A percentile compares a stretch with the other conserved stretches of the same genome.
Conservation (phyloP, 2,113 vertebrate genomes). For the Silurus asotus region DNA sequence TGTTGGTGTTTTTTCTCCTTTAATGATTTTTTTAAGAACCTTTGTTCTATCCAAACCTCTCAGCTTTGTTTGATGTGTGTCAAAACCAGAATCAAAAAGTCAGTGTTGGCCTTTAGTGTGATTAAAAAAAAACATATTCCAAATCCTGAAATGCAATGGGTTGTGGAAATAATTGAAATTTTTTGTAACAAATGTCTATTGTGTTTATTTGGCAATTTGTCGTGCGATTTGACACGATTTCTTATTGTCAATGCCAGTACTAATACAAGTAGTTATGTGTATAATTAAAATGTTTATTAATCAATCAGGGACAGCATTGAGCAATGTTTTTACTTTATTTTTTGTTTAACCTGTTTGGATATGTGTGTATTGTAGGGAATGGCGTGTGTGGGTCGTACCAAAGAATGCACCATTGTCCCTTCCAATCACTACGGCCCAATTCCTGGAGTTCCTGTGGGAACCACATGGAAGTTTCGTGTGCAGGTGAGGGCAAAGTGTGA, state of each 20-base stretch:
- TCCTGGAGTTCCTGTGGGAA: constrained; percentile 93
- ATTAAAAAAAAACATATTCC: too few species aligned
- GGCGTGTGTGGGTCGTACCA: constrained; percentile 98
- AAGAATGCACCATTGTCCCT: constrained; percentile 97
- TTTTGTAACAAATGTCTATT: too few species aligned
- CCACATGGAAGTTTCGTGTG: constrained; percentile 97
- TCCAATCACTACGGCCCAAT: constrained; percentile 97
- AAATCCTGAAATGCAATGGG: too few species aligned
- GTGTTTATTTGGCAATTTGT: too few species aligned
- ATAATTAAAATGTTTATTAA: background rate
- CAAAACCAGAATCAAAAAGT: too few species aligned
- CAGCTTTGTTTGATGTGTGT: too few species aligned
- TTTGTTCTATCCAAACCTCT: too few species aligned
- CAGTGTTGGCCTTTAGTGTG: too few species aligned
- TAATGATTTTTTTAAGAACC: background rate
- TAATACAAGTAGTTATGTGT: background rate
- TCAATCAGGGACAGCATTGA: background rate
- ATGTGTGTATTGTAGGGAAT: constrained; percentile 80
- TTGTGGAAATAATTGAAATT: too few species aligned
- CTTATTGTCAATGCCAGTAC: background rate
- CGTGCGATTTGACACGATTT: background rate
- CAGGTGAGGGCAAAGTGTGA: constrained; percentile 74
- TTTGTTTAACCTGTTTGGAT: background rate
- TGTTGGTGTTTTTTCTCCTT: background rate
- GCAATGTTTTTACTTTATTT: background rate